Evolutionary conservation across 2,888 invertebrate species (phyloP).

Genomic region (Mycalesis mineus): DNA sequence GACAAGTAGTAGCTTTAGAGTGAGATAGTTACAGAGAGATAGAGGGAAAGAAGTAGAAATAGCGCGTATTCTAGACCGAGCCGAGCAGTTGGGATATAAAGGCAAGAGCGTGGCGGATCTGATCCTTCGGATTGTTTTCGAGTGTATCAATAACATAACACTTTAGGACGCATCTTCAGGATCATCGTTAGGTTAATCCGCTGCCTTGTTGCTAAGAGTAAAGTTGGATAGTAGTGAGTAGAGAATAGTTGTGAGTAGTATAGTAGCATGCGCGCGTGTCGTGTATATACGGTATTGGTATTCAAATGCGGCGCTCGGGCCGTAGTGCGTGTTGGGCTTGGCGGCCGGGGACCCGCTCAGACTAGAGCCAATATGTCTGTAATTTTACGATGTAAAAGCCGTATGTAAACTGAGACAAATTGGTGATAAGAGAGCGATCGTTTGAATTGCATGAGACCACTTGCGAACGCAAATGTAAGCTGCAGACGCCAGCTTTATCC

Average conservation of each 20-base stretch:
- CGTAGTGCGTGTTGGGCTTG: constrained; percentile 60
- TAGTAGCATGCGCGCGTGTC: constrained; percentile 76
- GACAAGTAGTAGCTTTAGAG: constrained; percentile 72
- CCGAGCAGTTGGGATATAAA: constrained; percentile 67
- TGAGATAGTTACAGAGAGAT: constrained; percentile 67
- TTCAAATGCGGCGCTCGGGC: constrained; percentile 83
- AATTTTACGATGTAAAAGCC: constrained; percentile 23
- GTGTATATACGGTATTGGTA: constrained; percentile 82
- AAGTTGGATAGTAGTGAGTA: constrained; percentile 74
- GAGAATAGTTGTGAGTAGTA: constrained; percentile 73
- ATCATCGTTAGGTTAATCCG: constrained; percentile 59
- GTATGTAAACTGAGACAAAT: constrained; percentile 1
- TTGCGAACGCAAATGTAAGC: constrained; percentile 9
- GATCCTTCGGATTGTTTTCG: constrained; percentile 60
- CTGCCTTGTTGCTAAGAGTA: constrained; percentile 71
- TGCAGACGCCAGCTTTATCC: not conserved
- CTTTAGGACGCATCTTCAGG: constrained; percentile 62
- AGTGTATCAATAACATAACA: constrained; percentile 33
- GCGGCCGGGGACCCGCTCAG: constrained; percentile 35
- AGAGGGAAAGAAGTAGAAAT: constrained; percentile 66
- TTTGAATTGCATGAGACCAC: constrained; percentile 16
- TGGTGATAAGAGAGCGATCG: constrained; percentile 4
- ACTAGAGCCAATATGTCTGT: constrained; percentile 18
- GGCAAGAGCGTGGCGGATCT: constrained; percentile 62
- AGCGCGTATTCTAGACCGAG: constrained; percentile 74